Evolutionary conservation across 2,797 vertebrate species (phyloP).

Genomic region (Tinamus major): DNA sequence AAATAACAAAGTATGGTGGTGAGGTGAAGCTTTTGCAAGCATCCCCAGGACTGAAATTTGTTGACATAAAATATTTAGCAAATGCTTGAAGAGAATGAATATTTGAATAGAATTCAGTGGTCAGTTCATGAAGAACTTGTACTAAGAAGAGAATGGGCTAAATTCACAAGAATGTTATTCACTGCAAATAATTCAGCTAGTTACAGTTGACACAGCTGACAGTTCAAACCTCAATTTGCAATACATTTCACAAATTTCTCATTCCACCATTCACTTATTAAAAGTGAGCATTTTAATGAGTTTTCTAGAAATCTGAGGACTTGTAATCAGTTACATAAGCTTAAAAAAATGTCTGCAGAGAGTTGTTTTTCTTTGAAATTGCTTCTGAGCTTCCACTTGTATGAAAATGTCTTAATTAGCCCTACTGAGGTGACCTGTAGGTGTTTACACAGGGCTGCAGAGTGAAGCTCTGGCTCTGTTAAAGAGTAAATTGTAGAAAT

Average conservation of each 20-base stretch:
- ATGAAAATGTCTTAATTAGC: background rate
- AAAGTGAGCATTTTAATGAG: background rate
- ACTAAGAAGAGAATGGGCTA: background rate
- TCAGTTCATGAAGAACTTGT: background rate
- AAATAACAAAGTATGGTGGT: background rate
- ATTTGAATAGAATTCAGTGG: constrained; percentile 34
- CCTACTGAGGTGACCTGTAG: background rate
- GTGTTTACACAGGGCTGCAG: background rate
- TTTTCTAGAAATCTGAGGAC: background rate
- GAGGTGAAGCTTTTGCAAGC: background rate
- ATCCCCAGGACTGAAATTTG: background rate
- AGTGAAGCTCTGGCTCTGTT: background rate
- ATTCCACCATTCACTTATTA: background rate
- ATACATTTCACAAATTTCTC: background rate
- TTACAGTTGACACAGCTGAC: background rate
- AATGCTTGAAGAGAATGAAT: constrained; percentile 30
- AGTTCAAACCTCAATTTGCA: background rate
- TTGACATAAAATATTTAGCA: constrained; percentile 50
- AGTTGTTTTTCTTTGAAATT: background rate
- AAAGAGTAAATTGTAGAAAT: background rate
- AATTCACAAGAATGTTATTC: background rate
- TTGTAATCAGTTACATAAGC: background rate
- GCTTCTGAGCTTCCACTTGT: background rate
- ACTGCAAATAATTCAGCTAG: background rate
- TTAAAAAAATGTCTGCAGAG: background rate